Percentiles rank a stretch among this genome's conserved stretches.
Conservation (phyloP, 1,140 invertebrate genomes). For the Latrodectus geometricus region DNA sequence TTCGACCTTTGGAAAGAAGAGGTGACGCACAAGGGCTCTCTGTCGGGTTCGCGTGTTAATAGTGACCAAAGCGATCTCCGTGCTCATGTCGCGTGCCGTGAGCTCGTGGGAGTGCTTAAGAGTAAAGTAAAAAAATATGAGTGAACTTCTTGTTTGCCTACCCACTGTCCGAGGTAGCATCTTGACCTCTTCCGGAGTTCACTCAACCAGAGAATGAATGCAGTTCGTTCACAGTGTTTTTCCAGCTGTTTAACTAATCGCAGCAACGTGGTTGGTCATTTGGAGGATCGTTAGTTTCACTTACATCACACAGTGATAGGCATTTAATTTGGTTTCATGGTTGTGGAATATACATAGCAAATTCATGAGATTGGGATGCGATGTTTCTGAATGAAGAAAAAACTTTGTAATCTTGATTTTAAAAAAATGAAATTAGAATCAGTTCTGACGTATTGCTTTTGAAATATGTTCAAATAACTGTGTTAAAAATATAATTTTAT, state of each 20-base stretch:
- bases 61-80: constrained; percentile 10
- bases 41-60: constrained; percentile 8
- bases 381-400: no score
- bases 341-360: no score
- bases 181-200: constrained; percentile 42
- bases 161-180: constrained; percentile 17
- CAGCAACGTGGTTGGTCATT: background rate
- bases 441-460: no score
- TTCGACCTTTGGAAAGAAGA: background rate
- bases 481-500: no score
- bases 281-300: background rate
- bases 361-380: no score
- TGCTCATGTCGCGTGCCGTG: constrained; percentile 4
- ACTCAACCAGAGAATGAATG: background rate
- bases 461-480: no score
- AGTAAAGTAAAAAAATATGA: no score
- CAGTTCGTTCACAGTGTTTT: constrained; percentile 27
- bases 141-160: constrained; percentile 44
- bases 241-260: background rate
- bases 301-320: no score
- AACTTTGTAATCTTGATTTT: no score
- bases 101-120: background rate
- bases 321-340: no score
- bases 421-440: no score
- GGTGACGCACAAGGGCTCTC: background rate